phyloP scores from a whole-genome alignment of 1,140 invertebrate species.

The Drosophila kikkawai region DNA sequence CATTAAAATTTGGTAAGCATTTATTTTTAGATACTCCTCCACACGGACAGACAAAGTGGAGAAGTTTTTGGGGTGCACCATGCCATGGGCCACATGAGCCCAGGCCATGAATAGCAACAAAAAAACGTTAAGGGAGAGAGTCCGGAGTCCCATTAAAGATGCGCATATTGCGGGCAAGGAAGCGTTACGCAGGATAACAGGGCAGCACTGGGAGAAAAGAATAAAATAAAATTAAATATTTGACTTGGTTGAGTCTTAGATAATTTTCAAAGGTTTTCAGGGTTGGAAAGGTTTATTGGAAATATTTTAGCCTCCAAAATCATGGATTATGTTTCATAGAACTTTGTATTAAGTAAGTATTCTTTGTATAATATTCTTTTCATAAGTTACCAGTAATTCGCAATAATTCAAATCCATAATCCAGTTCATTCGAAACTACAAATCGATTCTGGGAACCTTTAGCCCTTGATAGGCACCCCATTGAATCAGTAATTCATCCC shows the following conservation, averaged over 20 bases:
- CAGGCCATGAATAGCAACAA: slow-evolving; percentile 4
- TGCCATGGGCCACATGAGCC: slow-evolving; percentile 1
- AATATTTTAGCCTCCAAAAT: neutral
- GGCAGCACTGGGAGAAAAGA: neutral
- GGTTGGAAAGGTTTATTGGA: neutral
- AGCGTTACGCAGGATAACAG: neutral
- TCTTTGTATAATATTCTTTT: neutral
- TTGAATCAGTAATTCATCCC: neutral
- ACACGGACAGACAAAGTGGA: slow-evolving; percentile 5
- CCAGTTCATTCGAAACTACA: neutral
- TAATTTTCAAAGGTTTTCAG: too few relatives aligned
- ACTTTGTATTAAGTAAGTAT: too few relatives aligned
- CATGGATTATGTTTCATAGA: too few relatives aligned
- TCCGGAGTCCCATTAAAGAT: slow-evolving; percentile 18
- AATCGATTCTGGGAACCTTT: slow-evolving; percentile 13
- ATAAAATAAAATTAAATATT: neutral
- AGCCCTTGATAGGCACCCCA: neutral
- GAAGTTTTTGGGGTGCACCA: slow-evolving; percentile 14
- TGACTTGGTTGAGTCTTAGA: too few relatives aligned
- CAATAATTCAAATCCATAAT: neutral
- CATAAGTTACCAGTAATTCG: neutral
- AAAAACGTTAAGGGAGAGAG: slow-evolving; percentile 1
- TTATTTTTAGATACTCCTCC: slow-evolving; percentile 42
- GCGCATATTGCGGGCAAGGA: slow-evolving; percentile 20
- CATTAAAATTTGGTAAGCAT: slow-evolving; percentile 39